phyloP scores from a whole-genome alignment of 2,113 vertebrate genomes.

The Butastur rufipennis region DNA sequence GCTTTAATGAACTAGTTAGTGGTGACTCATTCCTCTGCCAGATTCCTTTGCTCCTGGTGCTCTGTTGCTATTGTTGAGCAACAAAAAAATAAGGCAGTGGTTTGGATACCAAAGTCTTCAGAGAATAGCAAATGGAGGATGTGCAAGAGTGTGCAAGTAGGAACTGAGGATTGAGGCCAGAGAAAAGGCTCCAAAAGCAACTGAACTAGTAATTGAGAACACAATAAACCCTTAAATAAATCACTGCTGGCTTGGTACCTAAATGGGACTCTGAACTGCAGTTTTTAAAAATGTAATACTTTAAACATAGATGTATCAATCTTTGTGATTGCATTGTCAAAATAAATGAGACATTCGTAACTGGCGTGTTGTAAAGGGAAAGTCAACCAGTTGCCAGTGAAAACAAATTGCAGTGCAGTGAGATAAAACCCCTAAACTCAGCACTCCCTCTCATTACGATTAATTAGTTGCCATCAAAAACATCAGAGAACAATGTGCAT shows the following conservation, averaged over 20 bases:
- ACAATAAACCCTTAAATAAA: neutral
- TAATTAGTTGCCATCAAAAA: conserved; percentile 10
- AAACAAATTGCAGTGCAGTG: neutral
- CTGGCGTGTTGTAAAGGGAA: neutral
- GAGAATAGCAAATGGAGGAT: neutral
- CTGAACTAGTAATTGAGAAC: neutral
- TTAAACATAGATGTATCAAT: neutral
- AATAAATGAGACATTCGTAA: neutral
- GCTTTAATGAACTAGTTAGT: neutral
- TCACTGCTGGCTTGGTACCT: neutral
- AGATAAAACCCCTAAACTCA: conserved; percentile 13
- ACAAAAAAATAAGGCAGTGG: neutral
- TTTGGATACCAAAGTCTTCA: neutral
- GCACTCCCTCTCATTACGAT: conserved; percentile 1
- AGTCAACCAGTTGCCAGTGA: neutral
- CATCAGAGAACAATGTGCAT: neutral
- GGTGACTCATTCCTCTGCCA: neutral
- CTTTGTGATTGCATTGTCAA: neutral
- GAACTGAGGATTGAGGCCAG: neutral
- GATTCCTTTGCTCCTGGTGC: neutral
- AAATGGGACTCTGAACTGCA: neutral
- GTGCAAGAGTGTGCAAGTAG: neutral
- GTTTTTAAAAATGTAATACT: neutral
- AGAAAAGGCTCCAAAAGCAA: neutral
- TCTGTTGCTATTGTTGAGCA: neutral